These are phyloP conservation scores for Cyphomyrus discorhynchus DNA, from an alignment of 2,113 vertebrate genomes.

Conservation along the genomic window DNA sequence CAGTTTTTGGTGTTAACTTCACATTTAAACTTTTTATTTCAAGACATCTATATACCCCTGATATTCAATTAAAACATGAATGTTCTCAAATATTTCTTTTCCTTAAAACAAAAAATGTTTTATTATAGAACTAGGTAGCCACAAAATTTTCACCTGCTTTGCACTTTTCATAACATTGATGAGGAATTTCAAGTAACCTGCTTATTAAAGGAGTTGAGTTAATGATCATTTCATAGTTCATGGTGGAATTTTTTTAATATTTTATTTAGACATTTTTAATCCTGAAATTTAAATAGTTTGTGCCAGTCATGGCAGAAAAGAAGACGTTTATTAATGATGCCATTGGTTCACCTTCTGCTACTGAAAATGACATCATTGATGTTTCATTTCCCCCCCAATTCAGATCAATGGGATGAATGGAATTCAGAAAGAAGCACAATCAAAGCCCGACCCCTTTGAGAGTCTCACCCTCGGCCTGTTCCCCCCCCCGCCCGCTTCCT, in stretches of 20 bases:
- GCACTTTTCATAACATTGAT: not conserved
- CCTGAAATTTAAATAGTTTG: not conserved
- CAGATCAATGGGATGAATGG: constrained; percentile 59
- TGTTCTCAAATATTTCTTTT: not conserved
- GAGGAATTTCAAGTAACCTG: not conserved
- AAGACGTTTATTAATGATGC: not conserved
- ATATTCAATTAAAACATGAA: not conserved
- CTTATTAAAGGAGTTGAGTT: not conserved
- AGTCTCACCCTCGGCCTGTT: constrained; percentile 67
- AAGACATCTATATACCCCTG: constrained; percentile 23
- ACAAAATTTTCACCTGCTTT: not conserved
- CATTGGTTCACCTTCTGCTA: not conserved
- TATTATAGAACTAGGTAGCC: not conserved
- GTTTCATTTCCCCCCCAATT: constrained; percentile 43
- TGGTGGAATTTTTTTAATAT: not conserved
- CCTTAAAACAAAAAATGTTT: not conserved
- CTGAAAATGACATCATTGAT: constrained; percentile 16
- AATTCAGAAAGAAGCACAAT: constrained; percentile 65
- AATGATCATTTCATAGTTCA: not conserved
- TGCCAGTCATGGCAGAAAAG: not conserved
- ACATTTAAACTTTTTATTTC: constrained; percentile 29
- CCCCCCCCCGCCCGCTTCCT: constrained; percentile 43
- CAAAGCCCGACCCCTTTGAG: constrained; percentile 71
- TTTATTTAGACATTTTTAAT: not conserved
- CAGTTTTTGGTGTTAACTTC: not conserved